Evolutionary conservation across 1,140 invertebrate species (phyloP), one percentile per base, ranked within the genome.

Genomic region (Rhopalosiphum padi): DNA sequence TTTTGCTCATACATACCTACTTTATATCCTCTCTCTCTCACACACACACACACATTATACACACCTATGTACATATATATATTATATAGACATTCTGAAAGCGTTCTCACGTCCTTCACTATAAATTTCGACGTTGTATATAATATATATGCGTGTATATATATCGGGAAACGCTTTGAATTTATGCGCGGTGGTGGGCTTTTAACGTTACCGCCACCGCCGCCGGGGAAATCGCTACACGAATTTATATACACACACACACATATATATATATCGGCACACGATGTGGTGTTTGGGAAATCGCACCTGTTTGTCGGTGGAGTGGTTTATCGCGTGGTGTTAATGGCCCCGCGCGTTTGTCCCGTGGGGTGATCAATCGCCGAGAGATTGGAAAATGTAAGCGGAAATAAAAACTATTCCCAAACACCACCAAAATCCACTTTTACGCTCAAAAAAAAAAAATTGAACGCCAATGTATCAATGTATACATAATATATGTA

Each of bases 241-340:
- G 60, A 18, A 77, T 77, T n/a, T 35, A 77, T 77, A 77, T 18
- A 53, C 48, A 18, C 11, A 48, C 11, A 48, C 48, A 51, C 48
- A 51, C 48, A 53, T 68, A n/a, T n/a, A 68, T 43, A 43, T 2
- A 22, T 15, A 85, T 9, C 1, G 30, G n/a, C 2, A 37, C 35
- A 82, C 37, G 41, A 43, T 85, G 43, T 43, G 8, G 37, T 85
- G 83, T 92, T 93, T 93, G 91, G 77, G 91, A 93, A 93, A 93
- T 93, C 82, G 48, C 91, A 93, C 91, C 91, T 93, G 91, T 93
- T 93, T 93, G 82, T 90, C 82, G 60, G 55, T 37, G 37, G 9
- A 91, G 90, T 51, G 60, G 55, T 91, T 82, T 91, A 91, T 60
- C 51, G 53, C 35, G 88, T 51, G 90, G 30, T 37, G 53, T 60